phyloP scores from a whole-genome alignment of 30 jellyfish, hydroid and myxozoan genomes.

The Cassiopea xamachana region DNA sequence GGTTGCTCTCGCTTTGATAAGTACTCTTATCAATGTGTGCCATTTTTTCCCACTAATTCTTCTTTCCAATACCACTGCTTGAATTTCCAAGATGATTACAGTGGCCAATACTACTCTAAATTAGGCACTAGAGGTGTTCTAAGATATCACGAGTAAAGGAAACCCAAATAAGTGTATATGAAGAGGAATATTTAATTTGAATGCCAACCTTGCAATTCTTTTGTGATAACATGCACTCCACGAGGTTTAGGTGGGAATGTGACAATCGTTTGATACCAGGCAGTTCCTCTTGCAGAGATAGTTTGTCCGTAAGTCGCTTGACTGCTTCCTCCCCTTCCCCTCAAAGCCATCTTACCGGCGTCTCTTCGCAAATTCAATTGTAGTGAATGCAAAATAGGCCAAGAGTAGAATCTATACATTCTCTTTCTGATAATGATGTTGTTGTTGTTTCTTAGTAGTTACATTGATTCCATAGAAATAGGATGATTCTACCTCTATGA shows the following conservation, averaged over 20 bases:
- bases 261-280: constrained; percentile 82
- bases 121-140: no score
- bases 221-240: constrained; percentile 92
- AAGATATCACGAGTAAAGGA: no score
- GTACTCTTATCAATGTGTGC: no score
- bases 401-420: background rate
- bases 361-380: background rate
- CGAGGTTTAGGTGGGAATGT: constrained; percentile 77
- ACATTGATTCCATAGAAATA: no score
- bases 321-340: constrained; percentile 22
- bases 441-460: background rate
- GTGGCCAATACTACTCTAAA: no score
- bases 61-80: no score
- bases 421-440: background rate
- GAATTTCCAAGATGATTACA: no score
- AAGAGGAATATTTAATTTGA: no score
- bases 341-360: constrained; percentile 25
- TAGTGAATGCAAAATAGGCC: background rate
- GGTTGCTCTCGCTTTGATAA: no score
- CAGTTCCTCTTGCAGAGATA: constrained; percentile 60
- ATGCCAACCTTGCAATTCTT: constrained; percentile 47
- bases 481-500: no score
- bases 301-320: constrained; percentile 39
- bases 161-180: no score
- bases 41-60: no score